Conservation (phyloP, 2,888 invertebrate species). For the Caenorhabditis macrosperma region DNA sequence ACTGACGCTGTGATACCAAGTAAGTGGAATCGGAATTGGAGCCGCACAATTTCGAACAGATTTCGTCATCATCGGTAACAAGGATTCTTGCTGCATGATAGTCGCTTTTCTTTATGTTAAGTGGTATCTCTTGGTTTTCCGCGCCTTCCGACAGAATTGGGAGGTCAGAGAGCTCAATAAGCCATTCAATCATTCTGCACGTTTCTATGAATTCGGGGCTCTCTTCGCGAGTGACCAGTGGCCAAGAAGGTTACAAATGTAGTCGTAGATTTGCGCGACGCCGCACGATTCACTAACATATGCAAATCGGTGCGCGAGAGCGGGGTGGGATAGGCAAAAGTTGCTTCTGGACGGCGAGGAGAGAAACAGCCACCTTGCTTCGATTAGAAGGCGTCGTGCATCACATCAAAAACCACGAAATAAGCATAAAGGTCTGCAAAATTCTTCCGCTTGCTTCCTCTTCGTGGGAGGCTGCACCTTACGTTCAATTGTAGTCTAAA, state of each 20-base stretch:
- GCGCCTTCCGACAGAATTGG: too few species aligned
- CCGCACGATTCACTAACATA: slow-evolving; percentile 60
- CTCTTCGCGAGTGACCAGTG: neutral
- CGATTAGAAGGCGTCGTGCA: slow-evolving; percentile 41
- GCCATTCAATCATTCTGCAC: too few species aligned
- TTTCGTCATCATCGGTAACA: too few species aligned
- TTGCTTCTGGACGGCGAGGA: slow-evolving; percentile 16
- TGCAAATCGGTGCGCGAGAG: slow-evolving; percentile 54
- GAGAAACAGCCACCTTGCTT: slow-evolving; percentile 38
- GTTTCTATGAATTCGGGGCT: too few species aligned
- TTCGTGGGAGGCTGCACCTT: neutral
- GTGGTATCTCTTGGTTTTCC: too few species aligned
- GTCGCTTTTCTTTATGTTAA: too few species aligned
- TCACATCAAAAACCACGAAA: slow-evolving; percentile 48
- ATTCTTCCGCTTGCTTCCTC: slow-evolving; percentile 9
- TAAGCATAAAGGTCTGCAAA: slow-evolving; percentile 16
- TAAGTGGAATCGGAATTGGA: too few species aligned
- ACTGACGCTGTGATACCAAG: too few species aligned
- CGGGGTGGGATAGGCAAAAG: slow-evolving; percentile 39
- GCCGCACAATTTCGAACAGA: too few species aligned
- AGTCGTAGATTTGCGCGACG: slow-evolving; percentile 17
- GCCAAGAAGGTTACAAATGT: neutral
- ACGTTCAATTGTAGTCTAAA: neutral
- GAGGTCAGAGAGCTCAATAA: too few species aligned
- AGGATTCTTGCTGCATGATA: too few species aligned